These are phyloP conservation scores for Hydroisotoma schaefferi DNA, from an alignment of 2,888 invertebrate genomes.

Conservation along the genomic window DNA sequence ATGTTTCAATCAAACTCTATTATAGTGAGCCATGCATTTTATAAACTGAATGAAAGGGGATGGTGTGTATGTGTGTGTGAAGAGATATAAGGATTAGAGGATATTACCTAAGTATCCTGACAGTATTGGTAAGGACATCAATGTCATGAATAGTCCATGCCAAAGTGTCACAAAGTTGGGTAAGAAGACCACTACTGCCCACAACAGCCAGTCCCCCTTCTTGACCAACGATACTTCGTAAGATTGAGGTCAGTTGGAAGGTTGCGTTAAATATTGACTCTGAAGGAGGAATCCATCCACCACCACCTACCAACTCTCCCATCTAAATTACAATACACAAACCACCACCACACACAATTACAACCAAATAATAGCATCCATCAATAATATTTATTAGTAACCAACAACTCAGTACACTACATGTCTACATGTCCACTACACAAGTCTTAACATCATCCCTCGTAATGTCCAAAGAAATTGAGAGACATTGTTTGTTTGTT, in stretches of 20 bases:
- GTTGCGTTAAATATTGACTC: constrained; percentile 43
- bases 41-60: too few species aligned
- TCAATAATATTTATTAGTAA: too few species aligned
- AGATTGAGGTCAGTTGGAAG: constrained; percentile 48
- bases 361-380: too few species aligned
- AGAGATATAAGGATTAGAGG: too few species aligned
- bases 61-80: too few species aligned
- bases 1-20: too few species aligned
- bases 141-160: constrained; percentile 45
- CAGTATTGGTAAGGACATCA: constrained; percentile 46
- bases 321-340: background rate
- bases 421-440: too few species aligned
- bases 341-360: background rate
- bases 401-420: too few species aligned
- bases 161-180: constrained; percentile 43
- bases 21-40: too few species aligned
- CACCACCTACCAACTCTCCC: background rate
- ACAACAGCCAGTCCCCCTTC: constrained; percentile 38
- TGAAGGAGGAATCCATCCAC: constrained; percentile 29
- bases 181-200: constrained; percentile 39
- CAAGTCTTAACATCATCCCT: too few species aligned
- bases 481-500: too few species aligned
- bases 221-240: constrained; percentile 46
- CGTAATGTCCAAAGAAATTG: too few species aligned
- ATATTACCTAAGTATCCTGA: constrained; percentile 45